Evolutionary conservation across 2,113 vertebrate genomes (phyloP).

Genomic region (Genyomyrus donnyi): DNA sequence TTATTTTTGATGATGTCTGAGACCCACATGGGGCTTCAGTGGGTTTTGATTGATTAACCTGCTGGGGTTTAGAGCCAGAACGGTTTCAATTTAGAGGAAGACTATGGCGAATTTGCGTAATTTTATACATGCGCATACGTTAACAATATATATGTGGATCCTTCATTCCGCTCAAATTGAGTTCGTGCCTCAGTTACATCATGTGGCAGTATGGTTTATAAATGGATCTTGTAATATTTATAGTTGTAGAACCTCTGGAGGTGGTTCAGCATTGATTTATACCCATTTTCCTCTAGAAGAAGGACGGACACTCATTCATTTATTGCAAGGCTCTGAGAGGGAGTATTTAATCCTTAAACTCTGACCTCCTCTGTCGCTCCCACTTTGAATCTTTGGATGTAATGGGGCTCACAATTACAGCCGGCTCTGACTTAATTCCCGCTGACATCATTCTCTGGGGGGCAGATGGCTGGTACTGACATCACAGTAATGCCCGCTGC

Average conservation of each 20-base stretch:
- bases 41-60: neutral
- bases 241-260: neutral
- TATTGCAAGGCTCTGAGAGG: neutral
- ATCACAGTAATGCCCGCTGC: neutral
- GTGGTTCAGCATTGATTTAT: neutral
- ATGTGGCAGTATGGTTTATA: neutral
- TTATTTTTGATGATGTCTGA: neutral
- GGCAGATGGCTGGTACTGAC: neutral
- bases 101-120: neutral
- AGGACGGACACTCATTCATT: neutral
- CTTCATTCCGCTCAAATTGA: neutral
- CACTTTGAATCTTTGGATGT: neutral
- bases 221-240: neutral
- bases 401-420: neutral
- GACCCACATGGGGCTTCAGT: neutral
- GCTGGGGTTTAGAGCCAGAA: neutral
- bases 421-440: neutral
- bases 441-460: neutral
- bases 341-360: neutral
- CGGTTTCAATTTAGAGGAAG: neutral
- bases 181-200: neutral
- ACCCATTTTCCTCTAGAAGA: neutral
- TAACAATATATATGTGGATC: neutral
- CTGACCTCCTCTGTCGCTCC: neutral
- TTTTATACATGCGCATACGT: neutral